Evolutionary conservation across 2,797 vertebrate species (phyloP).

Genomic region (Zenarchopterus dispar): DNA sequence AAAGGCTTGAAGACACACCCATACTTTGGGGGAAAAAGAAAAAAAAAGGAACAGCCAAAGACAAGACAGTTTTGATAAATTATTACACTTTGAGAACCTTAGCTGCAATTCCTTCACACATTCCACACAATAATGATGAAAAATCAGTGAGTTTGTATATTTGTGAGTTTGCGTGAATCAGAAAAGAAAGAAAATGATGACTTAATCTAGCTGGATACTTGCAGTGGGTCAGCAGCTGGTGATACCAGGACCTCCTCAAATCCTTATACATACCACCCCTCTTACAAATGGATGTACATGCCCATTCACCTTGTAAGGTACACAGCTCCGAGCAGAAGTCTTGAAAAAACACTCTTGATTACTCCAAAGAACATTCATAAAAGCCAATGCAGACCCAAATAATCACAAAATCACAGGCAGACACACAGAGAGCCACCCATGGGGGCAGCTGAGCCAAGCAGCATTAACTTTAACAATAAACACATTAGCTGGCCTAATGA

Average conservation of each 20-base stretch:
- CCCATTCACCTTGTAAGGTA: constrained; percentile 17
- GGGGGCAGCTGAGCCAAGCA: constrained; percentile 29
- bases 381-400: constrained; percentile 22
- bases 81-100: constrained; percentile 63
- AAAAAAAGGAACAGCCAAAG: constrained; percentile 42
- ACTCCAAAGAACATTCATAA: constrained; percentile 23
- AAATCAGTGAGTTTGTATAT: constrained; percentile 25
- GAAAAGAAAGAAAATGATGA: constrained; percentile 24
- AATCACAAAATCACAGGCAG: constrained; percentile 14
- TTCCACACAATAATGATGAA: constrained; percentile 45
- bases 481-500: constrained; percentile 74
- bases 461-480: constrained; percentile 75
- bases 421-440: constrained; percentile 6
- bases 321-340: constrained; percentile 13
- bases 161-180: constrained; percentile 2
- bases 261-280: constrained; percentile 25
- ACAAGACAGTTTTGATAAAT: constrained; percentile 64
- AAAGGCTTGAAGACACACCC: constrained; percentile 7
- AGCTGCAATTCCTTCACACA: constrained; percentile 52
- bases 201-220: constrained; percentile 70
- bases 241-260: constrained; percentile 68
- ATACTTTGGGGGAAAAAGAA: constrained; percentile 7
- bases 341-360: constrained; percentile 17
- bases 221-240: constrained; percentile 67
- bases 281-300: constrained; percentile 34